Evolutionary conservation across 2,888 invertebrate species (phyloP), one percentile per base, ranked within the genome.

Genomic region (Ormyrus pomaceus): DNA sequence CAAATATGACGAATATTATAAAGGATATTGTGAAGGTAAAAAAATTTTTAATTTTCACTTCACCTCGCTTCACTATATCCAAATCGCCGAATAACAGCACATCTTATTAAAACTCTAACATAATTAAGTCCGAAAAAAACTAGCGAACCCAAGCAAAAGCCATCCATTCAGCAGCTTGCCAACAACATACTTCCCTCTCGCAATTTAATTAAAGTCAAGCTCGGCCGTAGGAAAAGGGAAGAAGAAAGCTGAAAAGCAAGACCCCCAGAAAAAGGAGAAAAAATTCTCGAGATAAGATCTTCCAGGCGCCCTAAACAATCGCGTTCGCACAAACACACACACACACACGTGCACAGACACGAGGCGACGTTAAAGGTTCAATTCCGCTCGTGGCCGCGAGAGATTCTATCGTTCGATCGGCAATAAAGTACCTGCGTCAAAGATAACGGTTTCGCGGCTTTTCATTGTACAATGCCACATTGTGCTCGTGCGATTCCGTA

Each of bases 401-500:
- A 75, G 70, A 79, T 76, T 71, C 74, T 82, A 82, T 82, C 82
- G 65, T 69, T 59, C 82, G 82, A 82, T 82, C 82, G 82, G 77
- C 79, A 77, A 79, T 82, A 79, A 82, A 82, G 79, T 82, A 77
- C 69, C 59, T 34, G 77, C 79, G 82, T 79, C 76, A 73, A 79
- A 82, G 79, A 73, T 79, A 82, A 81, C 79, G 76, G 79, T 64
- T 48, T 34, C 76, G 72, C 61, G 69, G 71, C 74, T 81, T 76
- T 80, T 80, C 76, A 71, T 72, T 58, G 55, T 61, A 79, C 79
- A 81, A 78, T 72, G 81, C 62, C 61, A 70, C 80, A 77, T 81
- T 81, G 80, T 79, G 59, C 55, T 58, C 77, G 74, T 58, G 81
- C 78, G 81, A 81, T 81, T 81, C 78, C 81, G 70, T 76, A 81